Percentiles rank a stretch among this genome's conserved stretches.
Evolutionary conservation across 2,113 vertebrate genomes (phyloP).

Genomic region (Misgurnus mizolepis): DNA sequence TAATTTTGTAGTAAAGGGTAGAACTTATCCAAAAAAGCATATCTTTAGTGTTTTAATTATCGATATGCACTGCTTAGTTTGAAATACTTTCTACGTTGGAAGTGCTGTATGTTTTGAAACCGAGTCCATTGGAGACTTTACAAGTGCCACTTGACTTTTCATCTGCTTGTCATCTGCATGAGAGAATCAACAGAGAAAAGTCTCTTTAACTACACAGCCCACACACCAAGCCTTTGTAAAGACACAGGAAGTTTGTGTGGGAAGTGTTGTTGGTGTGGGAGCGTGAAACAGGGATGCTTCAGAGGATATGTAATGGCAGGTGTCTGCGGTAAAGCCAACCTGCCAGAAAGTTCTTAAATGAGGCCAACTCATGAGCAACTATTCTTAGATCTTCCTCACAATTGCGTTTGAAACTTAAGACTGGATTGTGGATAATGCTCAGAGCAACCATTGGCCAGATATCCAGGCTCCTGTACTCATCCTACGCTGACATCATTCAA

Average conservation of each 20-base stretch:
- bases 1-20: no score
- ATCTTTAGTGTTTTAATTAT: no score
- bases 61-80: background rate
- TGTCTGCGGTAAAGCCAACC: slow-evolving; percentile 43
- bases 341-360: slow-evolving; percentile 47
- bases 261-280: slow-evolving; percentile 53
- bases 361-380: slow-evolving; percentile 50
- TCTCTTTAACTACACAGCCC: slow-evolving; percentile 41
- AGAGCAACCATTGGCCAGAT: slow-evolving; percentile 9
- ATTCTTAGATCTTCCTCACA: slow-evolving; percentile 50
- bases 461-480: background rate
- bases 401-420: slow-evolving; percentile 43
- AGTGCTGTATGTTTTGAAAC: background rate
- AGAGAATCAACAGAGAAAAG: slow-evolving; percentile 12
- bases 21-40: no score
- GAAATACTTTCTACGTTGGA: background rate
- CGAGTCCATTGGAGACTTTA: background rate
- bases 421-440: slow-evolving; percentile 31
- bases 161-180: slow-evolving; percentile 22
- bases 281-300: slow-evolving; percentile 49
- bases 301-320: slow-evolving; percentile 55
- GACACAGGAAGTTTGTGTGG: slow-evolving; percentile 39
- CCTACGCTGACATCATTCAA: slow-evolving; percentile 28
- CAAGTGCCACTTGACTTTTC: slow-evolving; percentile 34
- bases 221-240: slow-evolving; percentile 47